These are phyloP conservation scores for Agrypnia vestita DNA, from an alignment of 1,140 invertebrate species.

Conservation along the genomic window DNA sequence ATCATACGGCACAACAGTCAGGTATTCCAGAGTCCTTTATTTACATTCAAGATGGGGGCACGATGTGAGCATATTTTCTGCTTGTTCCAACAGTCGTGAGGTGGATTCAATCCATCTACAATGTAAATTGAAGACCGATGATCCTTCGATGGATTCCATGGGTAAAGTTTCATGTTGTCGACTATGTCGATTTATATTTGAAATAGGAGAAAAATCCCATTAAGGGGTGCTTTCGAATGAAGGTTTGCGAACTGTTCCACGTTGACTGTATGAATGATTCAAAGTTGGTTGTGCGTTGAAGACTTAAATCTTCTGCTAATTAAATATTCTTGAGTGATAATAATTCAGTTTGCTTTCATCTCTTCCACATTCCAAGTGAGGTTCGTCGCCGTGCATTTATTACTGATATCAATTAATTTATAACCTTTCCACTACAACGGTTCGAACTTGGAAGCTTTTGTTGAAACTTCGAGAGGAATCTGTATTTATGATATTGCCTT, in stretches of 20 bases:
- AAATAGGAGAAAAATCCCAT: neutral
- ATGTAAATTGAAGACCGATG: constrained; percentile 13
- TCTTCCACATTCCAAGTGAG: constrained; percentile 56
- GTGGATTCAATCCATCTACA: constrained; percentile 10
- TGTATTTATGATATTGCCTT: constrained; percentile 55
- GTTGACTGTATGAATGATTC: constrained; percentile 46
- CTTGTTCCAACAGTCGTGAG: neutral
- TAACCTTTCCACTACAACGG: constrained; percentile 50
- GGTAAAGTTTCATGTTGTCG: constrained; percentile 36
- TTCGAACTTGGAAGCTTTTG: constrained; percentile 53
- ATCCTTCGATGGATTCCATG: constrained; percentile 1
- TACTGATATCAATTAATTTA: constrained; percentile 14
- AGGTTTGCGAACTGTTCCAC: neutral
- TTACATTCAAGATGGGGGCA: constrained; percentile 15
- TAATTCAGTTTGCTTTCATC: neutral
- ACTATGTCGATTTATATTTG: constrained; percentile 12
- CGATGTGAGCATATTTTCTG: neutral
- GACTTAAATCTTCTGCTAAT: constrained; percentile 11
- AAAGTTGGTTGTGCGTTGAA: constrained; percentile 59
- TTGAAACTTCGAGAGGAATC: constrained; percentile 39
- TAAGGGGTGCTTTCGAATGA: constrained; percentile 21
- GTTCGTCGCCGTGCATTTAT: constrained; percentile 29
- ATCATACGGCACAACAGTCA: neutral
- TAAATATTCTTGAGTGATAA: neutral
- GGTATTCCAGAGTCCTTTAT: neutral